A percentile compares a stretch with the other conserved stretches of the same genome.
These are phyloP conservation scores for Gephyroberyx darwinii DNA, from an alignment of 2,797 vertebrate species.

Conservation along the genomic window DNA sequence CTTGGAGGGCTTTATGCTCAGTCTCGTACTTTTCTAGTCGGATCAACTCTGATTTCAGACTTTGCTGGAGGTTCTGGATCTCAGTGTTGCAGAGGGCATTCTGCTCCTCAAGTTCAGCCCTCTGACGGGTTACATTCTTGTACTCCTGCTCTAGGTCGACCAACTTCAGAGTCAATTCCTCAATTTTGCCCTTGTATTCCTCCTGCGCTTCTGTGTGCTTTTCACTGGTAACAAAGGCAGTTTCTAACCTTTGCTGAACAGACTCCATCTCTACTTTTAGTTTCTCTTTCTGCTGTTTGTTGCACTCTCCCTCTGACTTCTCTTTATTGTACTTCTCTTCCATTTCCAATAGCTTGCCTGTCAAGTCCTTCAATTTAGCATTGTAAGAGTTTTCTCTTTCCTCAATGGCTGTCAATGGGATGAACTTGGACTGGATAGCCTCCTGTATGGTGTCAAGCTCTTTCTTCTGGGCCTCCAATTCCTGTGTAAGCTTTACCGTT, in stretches of 20 bases:
- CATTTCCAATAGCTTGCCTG: conserved; percentile 77
- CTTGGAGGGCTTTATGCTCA: conserved; percentile 78
- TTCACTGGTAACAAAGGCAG: conserved; percentile 74
- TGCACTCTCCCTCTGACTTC: conserved; percentile 72
- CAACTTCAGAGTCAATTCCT: conserved; percentile 79
- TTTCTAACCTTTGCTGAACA: conserved; percentile 81
- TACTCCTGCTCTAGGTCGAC: conserved; percentile 79
- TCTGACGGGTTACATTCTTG: conserved; percentile 68
- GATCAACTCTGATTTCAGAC: conserved; percentile 79
- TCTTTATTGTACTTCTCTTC: conserved; percentile 72
- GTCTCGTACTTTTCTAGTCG: conserved; percentile 81
- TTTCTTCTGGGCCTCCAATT: conserved; percentile 90
- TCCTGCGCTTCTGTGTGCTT: conserved; percentile 79
- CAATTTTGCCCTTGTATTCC: conserved; percentile 69
- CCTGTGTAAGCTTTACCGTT: conserved; percentile 81
- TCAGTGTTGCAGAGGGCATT: conserved; percentile 70
- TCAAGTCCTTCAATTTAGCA: conserved; percentile 79
- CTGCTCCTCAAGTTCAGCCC: conserved; percentile 79
- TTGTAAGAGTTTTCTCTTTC: conserved; percentile 86
- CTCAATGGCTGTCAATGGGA: conserved; percentile 82
- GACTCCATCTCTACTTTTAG: conserved; percentile 77
- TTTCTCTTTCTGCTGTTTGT: conserved; percentile 79
- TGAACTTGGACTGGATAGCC: conserved; percentile 89
- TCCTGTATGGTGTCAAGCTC: conserved; percentile 94
- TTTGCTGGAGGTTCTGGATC: conserved; percentile 78